phyloP scores from a whole-genome alignment of 2,888 invertebrate species.

The Pandemis heparana region DNA sequence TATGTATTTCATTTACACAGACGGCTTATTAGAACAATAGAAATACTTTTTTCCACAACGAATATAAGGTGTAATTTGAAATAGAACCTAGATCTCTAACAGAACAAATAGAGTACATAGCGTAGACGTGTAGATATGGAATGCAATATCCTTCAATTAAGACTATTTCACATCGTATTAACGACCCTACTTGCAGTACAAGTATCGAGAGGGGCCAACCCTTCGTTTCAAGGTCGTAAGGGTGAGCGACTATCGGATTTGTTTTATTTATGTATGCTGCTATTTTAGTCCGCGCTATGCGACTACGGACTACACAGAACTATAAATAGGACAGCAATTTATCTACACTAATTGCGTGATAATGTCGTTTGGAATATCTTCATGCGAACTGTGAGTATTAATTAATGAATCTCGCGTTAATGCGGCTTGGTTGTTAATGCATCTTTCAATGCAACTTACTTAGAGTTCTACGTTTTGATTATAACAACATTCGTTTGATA shows the following conservation, averaged over 20 bases:
- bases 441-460: background rate
- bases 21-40: background rate
- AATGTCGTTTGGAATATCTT: constrained; percentile 13
- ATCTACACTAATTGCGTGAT: constrained; percentile 38
- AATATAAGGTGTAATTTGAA: background rate
- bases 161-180: constrained; percentile 24
- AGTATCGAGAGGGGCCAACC: constrained; percentile 65
- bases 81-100: background rate
- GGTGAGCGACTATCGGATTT: constrained; percentile 59
- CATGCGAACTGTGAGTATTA: background rate
- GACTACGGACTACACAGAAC: constrained; percentile 32
- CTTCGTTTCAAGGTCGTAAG: constrained; percentile 70
- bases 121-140: constrained; percentile 10
- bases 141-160: constrained; percentile 40
- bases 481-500: too few species aligned
- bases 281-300: constrained; percentile 51
- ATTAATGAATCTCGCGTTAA: background rate
- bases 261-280: constrained; percentile 54
- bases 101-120: too few species aligned
- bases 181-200: constrained; percentile 54
- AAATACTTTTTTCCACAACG: background rate
- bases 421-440: background rate
- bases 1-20: background rate
- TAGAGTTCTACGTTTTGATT: too few species aligned
- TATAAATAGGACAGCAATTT: constrained; percentile 37